A percentile compares a stretch with the other conserved stretches of the same genome.
phyloP scores from a whole-genome alignment of 2,113 vertebrate species.

The Centrocercus urophasianus region DNA sequence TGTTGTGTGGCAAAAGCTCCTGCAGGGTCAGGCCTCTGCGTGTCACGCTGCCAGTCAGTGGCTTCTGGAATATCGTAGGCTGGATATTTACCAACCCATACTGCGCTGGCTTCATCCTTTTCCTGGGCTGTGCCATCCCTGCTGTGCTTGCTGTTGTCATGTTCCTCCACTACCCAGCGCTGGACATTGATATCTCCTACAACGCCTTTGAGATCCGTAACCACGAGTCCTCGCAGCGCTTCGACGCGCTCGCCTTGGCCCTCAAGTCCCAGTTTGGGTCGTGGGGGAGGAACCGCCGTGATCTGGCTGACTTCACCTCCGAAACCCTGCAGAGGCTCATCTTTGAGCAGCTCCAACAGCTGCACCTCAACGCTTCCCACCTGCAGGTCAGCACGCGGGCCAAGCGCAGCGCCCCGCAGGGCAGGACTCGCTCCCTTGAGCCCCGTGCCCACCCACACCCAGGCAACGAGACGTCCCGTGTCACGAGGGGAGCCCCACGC shows the following conservation, averaged over 20 bases:
- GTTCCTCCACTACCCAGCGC: constrained; percentile 91
- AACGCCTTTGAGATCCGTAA: constrained; percentile 97
- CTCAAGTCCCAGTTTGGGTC: constrained; percentile 94
- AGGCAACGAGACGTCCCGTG: constrained; percentile 34
- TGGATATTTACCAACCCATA: constrained; percentile 92
- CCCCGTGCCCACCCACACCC: fast-evolving
- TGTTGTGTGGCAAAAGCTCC: constrained; percentile 66
- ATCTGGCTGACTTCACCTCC: constrained; percentile 84
- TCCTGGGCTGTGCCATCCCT: constrained; percentile 86
- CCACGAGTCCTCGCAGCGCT: constrained; percentile 93
- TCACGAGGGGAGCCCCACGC: constrained; percentile 30
- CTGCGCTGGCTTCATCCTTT: constrained; percentile 85
- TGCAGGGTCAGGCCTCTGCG: constrained; percentile 59
- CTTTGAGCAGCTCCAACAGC: constrained; percentile 83
- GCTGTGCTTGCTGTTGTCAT: constrained; percentile 87
- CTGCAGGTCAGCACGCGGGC: fast-evolving
- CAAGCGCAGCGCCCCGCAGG: background rate
- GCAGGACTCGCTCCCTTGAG: background rate
- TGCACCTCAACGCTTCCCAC: constrained; percentile 60
- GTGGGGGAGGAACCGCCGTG: constrained; percentile 91
- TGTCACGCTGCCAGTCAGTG: constrained; percentile 33
- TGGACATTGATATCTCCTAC: constrained; percentile 98
- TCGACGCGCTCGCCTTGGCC: constrained; percentile 90
- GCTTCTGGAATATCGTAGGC: constrained; percentile 88
- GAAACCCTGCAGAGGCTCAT: constrained; percentile 87